Evolutionary conservation across 2,797 vertebrate genomes (phyloP).

Genomic region (Otolemur crassicaudatus): DNA sequence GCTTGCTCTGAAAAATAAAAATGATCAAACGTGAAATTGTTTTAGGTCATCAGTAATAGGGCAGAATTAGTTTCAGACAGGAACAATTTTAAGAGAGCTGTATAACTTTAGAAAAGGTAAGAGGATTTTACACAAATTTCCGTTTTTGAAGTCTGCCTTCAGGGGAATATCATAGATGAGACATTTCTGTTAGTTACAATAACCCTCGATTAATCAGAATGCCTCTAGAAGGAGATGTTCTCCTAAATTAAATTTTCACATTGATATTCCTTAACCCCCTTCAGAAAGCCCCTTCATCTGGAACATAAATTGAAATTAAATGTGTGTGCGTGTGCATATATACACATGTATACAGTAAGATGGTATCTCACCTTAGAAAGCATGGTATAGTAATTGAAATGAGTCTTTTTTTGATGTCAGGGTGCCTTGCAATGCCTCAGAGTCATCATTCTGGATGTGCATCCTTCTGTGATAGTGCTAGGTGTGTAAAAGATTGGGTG

Average conservation of each 20-base stretch:
- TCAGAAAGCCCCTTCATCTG: conserved; percentile 16
- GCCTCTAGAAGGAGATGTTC: conserved; percentile 23
- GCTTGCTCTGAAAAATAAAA: conserved; percentile 50
- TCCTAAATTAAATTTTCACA: conserved; percentile 44
- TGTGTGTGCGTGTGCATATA: background rate
- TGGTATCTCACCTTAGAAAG: background rate
- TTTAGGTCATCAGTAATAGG: conserved; percentile 16
- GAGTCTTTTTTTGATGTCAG: background rate
- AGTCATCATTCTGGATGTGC: background rate
- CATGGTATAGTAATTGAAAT: background rate
- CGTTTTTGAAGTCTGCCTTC: conserved; percentile 43
- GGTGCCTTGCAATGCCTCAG: too few species aligned
- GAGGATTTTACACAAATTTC: conserved; percentile 46
- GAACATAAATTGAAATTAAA: conserved; percentile 7
- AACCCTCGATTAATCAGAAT: conserved; percentile 53
- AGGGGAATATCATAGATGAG: background rate
- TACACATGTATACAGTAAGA: background rate
- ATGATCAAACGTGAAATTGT: background rate
- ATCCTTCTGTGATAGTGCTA: background rate
- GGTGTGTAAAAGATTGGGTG: background rate
- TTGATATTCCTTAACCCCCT: background rate
- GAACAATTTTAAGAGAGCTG: background rate
- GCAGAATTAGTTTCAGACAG: conserved; percentile 22
- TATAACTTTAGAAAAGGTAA: conserved; percentile 20
- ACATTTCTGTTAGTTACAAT: conserved; percentile 28